These are phyloP conservation scores for Istiophorus platypterus DNA, from an alignment of 2,113 vertebrate genomes.

Conservation along the genomic window DNA sequence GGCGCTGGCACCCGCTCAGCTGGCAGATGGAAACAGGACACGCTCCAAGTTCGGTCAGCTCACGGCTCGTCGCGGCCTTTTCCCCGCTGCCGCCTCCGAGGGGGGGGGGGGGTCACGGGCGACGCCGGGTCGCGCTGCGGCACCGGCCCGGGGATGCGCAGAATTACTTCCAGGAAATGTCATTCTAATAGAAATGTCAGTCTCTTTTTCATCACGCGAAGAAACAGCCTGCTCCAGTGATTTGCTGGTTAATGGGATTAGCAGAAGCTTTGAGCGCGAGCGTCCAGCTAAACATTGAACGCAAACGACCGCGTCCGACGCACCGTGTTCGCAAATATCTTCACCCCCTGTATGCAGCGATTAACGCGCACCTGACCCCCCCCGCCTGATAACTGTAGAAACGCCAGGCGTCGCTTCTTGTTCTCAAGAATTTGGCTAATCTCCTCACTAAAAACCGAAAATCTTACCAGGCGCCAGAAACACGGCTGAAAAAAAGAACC, in stretches of 20 bases:
- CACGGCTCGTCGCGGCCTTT: conserved; percentile 59
- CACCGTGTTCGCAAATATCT: background rate
- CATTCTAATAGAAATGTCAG: conserved; percentile 35
- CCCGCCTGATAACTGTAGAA: too few species aligned
- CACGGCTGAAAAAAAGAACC: too few species aligned
- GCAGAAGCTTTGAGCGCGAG: conserved; percentile 35
- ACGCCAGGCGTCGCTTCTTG: too few species aligned
- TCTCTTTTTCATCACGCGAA: conserved; percentile 51
- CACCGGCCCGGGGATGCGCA: too few species aligned
- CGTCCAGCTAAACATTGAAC: conserved; percentile 33
- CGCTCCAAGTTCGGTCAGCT: conserved; percentile 73
- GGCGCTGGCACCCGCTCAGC: conserved; percentile 76
- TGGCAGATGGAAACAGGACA: conserved; percentile 76
- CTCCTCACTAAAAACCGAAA: too few species aligned
- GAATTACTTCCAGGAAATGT: conserved; percentile 25
- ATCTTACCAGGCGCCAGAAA: too few species aligned
- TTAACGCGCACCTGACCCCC: conserved; percentile 13
- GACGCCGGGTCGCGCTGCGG: conserved; percentile 38
- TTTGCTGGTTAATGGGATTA: conserved; percentile 55
- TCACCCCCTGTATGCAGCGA: background rate
- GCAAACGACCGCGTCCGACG: conserved; percentile 2
- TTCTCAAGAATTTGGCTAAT: too few species aligned
- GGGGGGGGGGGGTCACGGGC: conserved; percentile 42
- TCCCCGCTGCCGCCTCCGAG: conserved; percentile 50
- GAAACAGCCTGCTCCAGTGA: conserved; percentile 35